Percentiles rank a stretch among this genome's conserved stretches.
Evolutionary conservation across 2,888 invertebrate genomes (phyloP).

Genomic region (Drosophila peninsularis): DNA sequence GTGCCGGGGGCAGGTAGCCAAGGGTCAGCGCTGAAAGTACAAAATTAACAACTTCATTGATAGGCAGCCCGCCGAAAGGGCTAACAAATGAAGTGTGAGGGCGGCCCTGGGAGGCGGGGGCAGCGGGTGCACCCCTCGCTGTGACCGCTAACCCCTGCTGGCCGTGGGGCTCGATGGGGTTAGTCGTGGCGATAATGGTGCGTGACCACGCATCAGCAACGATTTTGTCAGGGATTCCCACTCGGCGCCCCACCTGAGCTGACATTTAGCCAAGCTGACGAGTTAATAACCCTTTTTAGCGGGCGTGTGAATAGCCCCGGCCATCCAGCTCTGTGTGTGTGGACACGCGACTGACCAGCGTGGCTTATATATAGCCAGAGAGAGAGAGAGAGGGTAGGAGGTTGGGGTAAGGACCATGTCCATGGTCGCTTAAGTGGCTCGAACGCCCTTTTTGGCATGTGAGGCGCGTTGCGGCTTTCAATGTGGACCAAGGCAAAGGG

Average conservation of each 20-base stretch:
- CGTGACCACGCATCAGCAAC: slow-evolving; percentile 82
- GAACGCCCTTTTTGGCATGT: slow-evolving; percentile 82
- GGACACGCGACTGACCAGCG: slow-evolving; percentile 55
- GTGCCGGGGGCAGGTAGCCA: neutral
- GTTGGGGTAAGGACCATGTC: slow-evolving; percentile 53
- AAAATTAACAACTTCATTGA: slow-evolving; percentile 82
- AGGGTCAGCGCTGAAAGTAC: slow-evolving; percentile 57
- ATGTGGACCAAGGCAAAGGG: slow-evolving; percentile 7
- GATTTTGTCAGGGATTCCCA: slow-evolving; percentile 72
- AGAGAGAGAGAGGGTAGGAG: slow-evolving; percentile 12
- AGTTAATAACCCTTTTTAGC: slow-evolving; percentile 84
- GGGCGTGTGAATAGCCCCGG: slow-evolving; percentile 69
- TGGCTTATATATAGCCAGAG: neutral
- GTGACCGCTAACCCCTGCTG: neutral
- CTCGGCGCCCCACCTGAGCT: slow-evolving; percentile 62
- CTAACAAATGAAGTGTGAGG: slow-evolving; percentile 57
- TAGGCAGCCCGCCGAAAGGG: slow-evolving; percentile 62
- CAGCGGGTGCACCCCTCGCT: neutral
- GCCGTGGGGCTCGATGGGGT: slow-evolving; percentile 30
- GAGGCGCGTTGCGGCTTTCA: slow-evolving; percentile 42
- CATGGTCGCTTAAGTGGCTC: slow-evolving; percentile 81
- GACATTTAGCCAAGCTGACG: slow-evolving; percentile 80
- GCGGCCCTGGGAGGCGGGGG: neutral
- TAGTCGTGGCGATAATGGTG: slow-evolving; percentile 76
- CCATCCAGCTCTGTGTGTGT: slow-evolving; percentile 7